Percentiles rank a stretch among this genome's conserved stretches.
phyloP scores from a whole-genome alignment of 1,140 invertebrate species.

The Drosophila watanabei region DNA sequence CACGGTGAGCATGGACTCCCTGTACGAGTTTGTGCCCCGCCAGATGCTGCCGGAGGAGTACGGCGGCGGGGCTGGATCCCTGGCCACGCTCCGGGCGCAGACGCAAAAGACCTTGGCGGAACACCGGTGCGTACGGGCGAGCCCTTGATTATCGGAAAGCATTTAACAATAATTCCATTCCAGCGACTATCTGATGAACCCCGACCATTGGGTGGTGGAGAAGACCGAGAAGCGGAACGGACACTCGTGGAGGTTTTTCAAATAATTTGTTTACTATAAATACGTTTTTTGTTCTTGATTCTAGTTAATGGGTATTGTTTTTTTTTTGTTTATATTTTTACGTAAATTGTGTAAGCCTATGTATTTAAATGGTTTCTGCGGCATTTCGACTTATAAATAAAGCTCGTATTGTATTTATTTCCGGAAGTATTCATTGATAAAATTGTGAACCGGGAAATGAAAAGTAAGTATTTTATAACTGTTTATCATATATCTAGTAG shows the following conservation, averaged over 20 bases:
- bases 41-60: constrained; percentile 89
- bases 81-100: constrained; percentile 87
- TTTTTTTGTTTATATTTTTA: constrained; percentile 9
- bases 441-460: too few relatives aligned
- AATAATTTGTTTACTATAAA: constrained; percentile 10
- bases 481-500: too few relatives aligned
- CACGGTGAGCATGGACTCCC: constrained; percentile 87
- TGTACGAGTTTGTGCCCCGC: constrained; percentile 88
- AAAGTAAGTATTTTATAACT: too few relatives aligned
- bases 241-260: constrained; percentile 65
- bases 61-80: constrained; percentile 87
- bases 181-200: constrained; percentile 78
- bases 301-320: constrained; percentile 22
- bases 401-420: constrained; percentile 1
- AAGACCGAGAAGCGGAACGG: constrained; percentile 66
- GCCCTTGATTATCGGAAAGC: neutral
- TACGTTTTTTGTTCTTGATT: neutral
- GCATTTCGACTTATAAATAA: constrained; percentile 25
- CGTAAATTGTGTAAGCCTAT: constrained; percentile 1
- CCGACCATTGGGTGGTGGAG: constrained; percentile 68
- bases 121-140: constrained; percentile 51
- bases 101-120: constrained; percentile 85
- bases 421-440: neutral
- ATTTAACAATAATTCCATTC: constrained; percentile 12
- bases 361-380: constrained; percentile 28